phyloP scores from a whole-genome alignment of 1,140 invertebrate species.

The Drosophila azteca region DNA sequence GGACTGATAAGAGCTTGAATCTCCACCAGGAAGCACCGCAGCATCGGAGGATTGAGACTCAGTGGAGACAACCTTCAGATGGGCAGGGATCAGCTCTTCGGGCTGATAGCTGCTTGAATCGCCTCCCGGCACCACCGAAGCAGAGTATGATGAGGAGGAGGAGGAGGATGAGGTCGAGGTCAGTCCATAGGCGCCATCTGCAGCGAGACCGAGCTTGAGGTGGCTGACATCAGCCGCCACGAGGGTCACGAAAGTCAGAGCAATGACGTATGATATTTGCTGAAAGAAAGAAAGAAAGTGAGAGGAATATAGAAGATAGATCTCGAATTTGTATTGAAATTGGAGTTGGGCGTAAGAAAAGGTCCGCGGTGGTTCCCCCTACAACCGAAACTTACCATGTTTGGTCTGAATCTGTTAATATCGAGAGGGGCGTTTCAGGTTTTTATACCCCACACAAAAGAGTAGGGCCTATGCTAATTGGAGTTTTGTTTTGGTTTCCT shows the following conservation, averaged over 20 bases:
- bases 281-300: slow-evolving; percentile 20
- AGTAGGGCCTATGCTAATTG: slow-evolving; percentile 71
- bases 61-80: background rate
- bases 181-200: slow-evolving; percentile 52
- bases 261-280: slow-evolving; percentile 62
- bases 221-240: slow-evolving; percentile 73
- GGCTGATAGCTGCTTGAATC: slow-evolving; percentile 45
- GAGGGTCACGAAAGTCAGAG: slow-evolving; percentile 53
- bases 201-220: slow-evolving; percentile 37
- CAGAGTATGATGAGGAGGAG: background rate
- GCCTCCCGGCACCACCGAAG: slow-evolving; percentile 26
- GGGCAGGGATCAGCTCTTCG: slow-evolving; percentile 24
- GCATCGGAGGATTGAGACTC: background rate
- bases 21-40: background rate
- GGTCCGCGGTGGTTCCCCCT: slow-evolving; percentile 34
- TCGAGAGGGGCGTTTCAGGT: slow-evolving; percentile 51
- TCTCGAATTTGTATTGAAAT: background rate
- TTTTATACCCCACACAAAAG: slow-evolving; percentile 66
- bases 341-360: background rate
- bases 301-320: background rate
- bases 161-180: slow-evolving; percentile 20
- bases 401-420: slow-evolving; percentile 63
- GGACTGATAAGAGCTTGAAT: slow-evolving; percentile 20
- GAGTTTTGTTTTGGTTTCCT: slow-evolving; percentile 54
- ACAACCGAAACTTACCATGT: slow-evolving; percentile 72